Conservation (phyloP, 2,797 vertebrate species). For the Tachyglossus aculeatus region DNA sequence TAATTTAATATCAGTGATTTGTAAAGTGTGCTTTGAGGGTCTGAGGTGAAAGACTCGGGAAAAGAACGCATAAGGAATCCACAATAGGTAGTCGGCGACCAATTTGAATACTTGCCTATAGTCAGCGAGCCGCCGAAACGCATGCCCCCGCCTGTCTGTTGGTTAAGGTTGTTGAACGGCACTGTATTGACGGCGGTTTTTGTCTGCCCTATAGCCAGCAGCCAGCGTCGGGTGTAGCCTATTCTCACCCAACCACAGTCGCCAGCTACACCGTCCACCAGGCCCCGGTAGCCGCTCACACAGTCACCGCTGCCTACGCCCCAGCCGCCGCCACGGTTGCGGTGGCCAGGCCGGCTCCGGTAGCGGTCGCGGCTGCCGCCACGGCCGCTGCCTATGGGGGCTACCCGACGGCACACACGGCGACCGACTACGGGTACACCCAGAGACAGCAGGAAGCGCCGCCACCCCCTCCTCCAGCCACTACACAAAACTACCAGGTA, state of each 20-base stretch:
- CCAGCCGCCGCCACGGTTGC: conserved; percentile 92
- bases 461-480: conserved; percentile 93
- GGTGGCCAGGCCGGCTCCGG: conserved; percentile 90
- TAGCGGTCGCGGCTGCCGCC: conserved; percentile 88
- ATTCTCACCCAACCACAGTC: conserved; percentile 97
- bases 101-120: no score
- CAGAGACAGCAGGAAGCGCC: conserved; percentile 95
- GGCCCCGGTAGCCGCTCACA: conserved; percentile 94
- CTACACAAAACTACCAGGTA: conserved; percentile 98
- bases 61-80: no score
- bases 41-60: no score
- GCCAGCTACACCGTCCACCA: conserved; percentile 98
- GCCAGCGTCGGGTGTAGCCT: conserved; percentile 92
- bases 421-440: conserved; percentile 91
- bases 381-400: conserved; percentile 92
- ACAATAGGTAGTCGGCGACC: no score
- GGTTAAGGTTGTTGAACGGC: no score
- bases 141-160: no score
- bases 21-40: no score
- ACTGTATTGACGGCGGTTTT: no score
- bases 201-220: conserved; percentile 85
- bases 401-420: conserved; percentile 90
- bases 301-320: conserved; percentile 93
- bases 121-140: no score
- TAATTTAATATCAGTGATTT: no score